Evolutionary conservation across 2,113 vertebrate species (phyloP), one percentile per base, ranked within the genome.

Genomic region (Eclectus roratus): DNA sequence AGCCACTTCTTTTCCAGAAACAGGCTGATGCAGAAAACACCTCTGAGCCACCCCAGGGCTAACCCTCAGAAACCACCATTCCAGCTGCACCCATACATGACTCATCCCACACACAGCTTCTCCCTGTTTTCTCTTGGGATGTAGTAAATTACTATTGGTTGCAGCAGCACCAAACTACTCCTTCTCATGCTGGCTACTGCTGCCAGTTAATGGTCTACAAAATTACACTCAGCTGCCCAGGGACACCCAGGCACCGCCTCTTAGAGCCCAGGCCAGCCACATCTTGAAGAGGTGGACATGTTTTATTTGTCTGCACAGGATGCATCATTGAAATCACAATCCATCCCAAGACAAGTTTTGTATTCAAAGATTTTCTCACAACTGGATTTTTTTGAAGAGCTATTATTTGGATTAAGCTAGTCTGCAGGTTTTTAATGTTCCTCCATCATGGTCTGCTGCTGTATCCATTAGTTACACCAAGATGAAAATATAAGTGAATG

Each of bases 381-480:
- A 24, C 21, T 39, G 63, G 37, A 19, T 53, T 35, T 76, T 52
- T 56, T 65, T 64, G 6, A 72, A 71, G 6, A 69, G 81, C 55
- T 37, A 13, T 89, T 89, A 28, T 88, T 91, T 83, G 65, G 74
- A 84, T 58, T 68, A 14, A 80, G 39, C 37, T 55, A 24, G 17
- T 13, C 47, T 61, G 55, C 1, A 5, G 15, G 31, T 35, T 71
- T 89, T 49, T n/a, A 56, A 49, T 71, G 86, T 43, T 71, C 71
- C 72, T 64, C 52, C 76, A 43, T 25, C 81, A 46, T 9, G 7
- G 28, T 66, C 19, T 43, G 68, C 80, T 88, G 80, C 82, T 52
- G 73, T 60, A 74, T 77, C 85, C 85, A 69, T 91, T 78, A 78
- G 80, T 91, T 73, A 88, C 93, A 93, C 91, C 88, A 80, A 73